A percentile compares a stretch with the other conserved stretches of the same genome.
Conservation (phyloP, 1,140 invertebrate species). For the Pachyrhynchus sulphureomaculatus region DNA sequence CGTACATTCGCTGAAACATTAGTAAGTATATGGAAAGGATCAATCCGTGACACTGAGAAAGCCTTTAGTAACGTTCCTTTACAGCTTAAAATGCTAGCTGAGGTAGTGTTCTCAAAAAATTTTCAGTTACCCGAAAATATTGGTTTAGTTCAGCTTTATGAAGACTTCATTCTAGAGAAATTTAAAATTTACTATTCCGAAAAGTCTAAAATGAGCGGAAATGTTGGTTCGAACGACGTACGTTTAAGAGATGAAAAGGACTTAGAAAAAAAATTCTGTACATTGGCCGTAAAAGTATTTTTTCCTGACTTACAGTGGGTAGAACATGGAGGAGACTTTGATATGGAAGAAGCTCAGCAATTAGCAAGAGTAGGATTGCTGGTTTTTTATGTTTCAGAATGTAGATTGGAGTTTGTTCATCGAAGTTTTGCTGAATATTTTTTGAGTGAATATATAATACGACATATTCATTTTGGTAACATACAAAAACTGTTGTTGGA, state of each 20-base stretch:
- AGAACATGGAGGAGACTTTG: neutral
- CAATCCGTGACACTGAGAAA: neutral
- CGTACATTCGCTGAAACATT: no score
- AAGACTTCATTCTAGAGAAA: neutral
- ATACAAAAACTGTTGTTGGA: neutral
- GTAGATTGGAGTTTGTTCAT: neutral
- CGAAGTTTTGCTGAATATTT: constrained; percentile 4
- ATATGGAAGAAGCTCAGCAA: neutral
- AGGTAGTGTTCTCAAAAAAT: neutral
- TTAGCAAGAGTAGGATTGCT: neutral
- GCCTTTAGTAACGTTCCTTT: neutral
- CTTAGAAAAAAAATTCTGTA: neutral
- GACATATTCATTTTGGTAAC: neutral
- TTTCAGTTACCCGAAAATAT: neutral
- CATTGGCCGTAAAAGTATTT: no score
- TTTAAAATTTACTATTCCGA: neutral
- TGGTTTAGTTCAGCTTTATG: neutral
- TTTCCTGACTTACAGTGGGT: no score
- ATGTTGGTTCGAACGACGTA: neutral
- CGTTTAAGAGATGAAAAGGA: no score
- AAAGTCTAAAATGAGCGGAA: neutral
- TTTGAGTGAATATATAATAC: neutral
- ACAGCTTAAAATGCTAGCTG: neutral
- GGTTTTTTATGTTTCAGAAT: neutral
- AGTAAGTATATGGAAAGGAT: no score